Evolutionary conservation across 2,888 invertebrate species (phyloP), one percentile per base, ranked within the genome.

Genomic region (Reticulitermes lucifugus): DNA sequence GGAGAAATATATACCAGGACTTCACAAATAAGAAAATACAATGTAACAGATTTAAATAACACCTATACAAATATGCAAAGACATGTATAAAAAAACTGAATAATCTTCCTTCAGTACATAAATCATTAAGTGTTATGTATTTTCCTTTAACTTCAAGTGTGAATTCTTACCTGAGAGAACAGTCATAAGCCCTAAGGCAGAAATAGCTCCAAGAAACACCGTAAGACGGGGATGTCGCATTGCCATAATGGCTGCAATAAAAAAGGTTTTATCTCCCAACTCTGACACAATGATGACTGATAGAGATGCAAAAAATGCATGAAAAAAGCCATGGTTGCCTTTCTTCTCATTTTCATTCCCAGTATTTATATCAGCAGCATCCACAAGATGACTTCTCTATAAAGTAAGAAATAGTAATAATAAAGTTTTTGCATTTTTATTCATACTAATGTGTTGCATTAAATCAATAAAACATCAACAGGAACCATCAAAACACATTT

Each of bases 211-310:
- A 80, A 94, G 91, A 91, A 99, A 98, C 43, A 99, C 98, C 82
- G 97, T 96, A 35, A 97, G 89, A 88, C 99, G 93, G 29, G 99
- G 96, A 92, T 99, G 98, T 89, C 98, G 95, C 99, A 99, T 99
- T 2, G 99, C 98, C 99, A 99, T 98, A 87, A 99, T 99, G 88
- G 99, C 99, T 55, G 99, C 99, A 89, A 99, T 99, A 92, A 99
- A 99, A 92, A 99, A 99, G 18, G 99, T 99, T 92, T 99, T 99
- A 92, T 99, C 99, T 22, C 99, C 99, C 86, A 99, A 92, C 92
- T 99, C 99, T 0, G 99, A 99, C 80, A 99, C 98, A 86, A 99
- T 93, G 89, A 99, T 99, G 88, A 99, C 98, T 80, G 98, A 98
- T 86, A 99, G 93, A 0, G 99, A 96, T 70, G 99, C 98, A 84